Evolutionary conservation across 2,797 vertebrate genomes (phyloP), one percentile per base, ranked within the genome.

Genomic region (Amblyopsis hoosieri): DNA sequence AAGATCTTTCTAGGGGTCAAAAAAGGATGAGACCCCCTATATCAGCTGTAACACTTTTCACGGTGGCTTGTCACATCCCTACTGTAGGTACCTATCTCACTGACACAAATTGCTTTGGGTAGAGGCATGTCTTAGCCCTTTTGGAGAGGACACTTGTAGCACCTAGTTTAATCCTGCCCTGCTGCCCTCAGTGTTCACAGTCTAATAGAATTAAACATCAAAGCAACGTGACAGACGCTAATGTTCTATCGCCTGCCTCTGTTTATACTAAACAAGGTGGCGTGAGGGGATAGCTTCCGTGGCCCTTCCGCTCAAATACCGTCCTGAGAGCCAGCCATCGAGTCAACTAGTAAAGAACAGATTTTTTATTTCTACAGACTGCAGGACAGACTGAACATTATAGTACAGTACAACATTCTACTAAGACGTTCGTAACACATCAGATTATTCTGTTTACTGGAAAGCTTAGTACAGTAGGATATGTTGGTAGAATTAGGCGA

Each of bases 51-150:
- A 66, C 56, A 48, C 53, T 0, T 53, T 49, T 64, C 12, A 76
- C 62, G 47, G 49, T 3, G n/a, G 33, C 54, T 33, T 9, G 42
- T 58, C 29, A 29, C 49, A 73, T 65, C 71, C 84, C 73, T 68
- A n/a, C n/a, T n/a, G n/a, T n/a, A 37, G 11, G 67, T 78, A 86
- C 85, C 83, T 86, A 84, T 86, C 79, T 79, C 73, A 82, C 4
- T 84, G 85, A 86, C 84, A 89, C 77, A 90, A 85, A 88, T 85
- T 87, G 84, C 70, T 85, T 83, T 82, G 71, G 86, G 87, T 72
- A 71, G 76, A 59, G 82, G 72, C 80, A 57, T 83, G 87, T 80
- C 82, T 86, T 88, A 87, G 81, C 79, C 37, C 81, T 83, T 85
- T 85, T 85, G 79, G 83, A 63, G 47, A 45, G 77, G 63, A 75